Evolutionary conservation across 2,888 invertebrate species (phyloP).

Genomic region (Troides oblongomaculatus): DNA sequence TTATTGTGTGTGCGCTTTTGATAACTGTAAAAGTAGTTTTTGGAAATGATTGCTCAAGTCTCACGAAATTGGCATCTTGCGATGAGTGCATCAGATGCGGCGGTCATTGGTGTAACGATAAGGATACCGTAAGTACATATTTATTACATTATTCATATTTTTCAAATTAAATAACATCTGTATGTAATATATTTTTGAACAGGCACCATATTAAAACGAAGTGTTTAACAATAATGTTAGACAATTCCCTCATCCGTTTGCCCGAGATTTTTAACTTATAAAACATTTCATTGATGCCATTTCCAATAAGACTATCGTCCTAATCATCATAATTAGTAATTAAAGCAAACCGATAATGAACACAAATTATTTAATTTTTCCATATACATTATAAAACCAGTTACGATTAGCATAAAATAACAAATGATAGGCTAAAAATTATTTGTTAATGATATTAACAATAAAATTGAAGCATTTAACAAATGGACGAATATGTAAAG

Average conservation of each 20-base stretch:
- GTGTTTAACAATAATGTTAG: not conserved
- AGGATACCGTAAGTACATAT: conserved; percentile 42
- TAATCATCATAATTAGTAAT: not conserved
- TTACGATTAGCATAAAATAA: not conserved
- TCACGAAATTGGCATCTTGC: conserved; percentile 46
- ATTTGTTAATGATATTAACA: not conserved
- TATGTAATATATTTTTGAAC: not conserved
- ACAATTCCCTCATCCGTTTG: too few relatives aligned
- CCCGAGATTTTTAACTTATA: too few relatives aligned
- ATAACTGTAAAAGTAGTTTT: conserved; percentile 51
- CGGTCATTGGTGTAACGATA: conserved; percentile 58
- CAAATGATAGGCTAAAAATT: not conserved
- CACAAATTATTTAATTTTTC: not conserved
- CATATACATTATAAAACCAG: not conserved
- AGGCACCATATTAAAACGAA: not conserved
- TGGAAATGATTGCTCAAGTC: conserved; percentile 44
- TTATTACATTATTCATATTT: not conserved
- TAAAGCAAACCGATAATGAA: not conserved
- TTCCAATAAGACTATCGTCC: too few relatives aligned
- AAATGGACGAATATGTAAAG: conserved; percentile 34
- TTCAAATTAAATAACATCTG: not conserved
- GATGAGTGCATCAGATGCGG: conserved; percentile 64
- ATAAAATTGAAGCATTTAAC: not conserved
- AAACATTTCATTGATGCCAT: too few relatives aligned
- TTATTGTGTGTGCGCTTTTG: conserved; percentile 52